phyloP scores from a whole-genome alignment of 2,113 vertebrate genomes.

The Lepus timidus region DNA sequence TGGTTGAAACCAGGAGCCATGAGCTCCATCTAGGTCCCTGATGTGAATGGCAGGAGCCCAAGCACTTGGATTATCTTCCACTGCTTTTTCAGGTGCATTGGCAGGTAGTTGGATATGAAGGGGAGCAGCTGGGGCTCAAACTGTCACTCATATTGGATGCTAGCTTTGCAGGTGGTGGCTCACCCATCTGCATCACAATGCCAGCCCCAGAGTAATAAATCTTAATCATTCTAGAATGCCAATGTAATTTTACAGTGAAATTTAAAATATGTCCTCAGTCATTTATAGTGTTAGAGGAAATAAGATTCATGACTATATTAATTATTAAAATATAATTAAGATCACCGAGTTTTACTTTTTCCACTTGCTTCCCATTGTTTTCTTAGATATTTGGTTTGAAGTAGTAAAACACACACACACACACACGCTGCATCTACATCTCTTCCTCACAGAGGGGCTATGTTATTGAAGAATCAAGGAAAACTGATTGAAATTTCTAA shows the following conservation, averaged over 20 bases:
- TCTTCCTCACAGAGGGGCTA: not conserved
- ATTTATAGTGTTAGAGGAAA: not conserved
- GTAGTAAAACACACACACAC: not conserved
- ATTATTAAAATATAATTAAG: conserved; percentile 55
- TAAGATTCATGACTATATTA: conserved; percentile 14
- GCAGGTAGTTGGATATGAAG: no score
- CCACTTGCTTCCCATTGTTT: not conserved
- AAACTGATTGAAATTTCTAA: not conserved
- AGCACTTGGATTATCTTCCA: no score
- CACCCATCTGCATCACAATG: no score
- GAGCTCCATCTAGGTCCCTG: no score
- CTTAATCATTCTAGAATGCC: not conserved
- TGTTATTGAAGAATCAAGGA: not conserved
- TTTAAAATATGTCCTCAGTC: not conserved
- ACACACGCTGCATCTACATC: not conserved
- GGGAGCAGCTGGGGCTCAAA: no score
- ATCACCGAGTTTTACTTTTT: conserved; percentile 20
- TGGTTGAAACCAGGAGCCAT: no score
- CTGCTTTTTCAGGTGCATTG: no score
- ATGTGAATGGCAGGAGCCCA: no score
- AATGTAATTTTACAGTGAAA: conserved; percentile 21
- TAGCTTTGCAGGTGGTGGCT: no score
- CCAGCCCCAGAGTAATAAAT: not conserved
- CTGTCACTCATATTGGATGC: no score
- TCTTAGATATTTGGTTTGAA: not conserved